Evolutionary conservation across 1,140 invertebrate genomes (phyloP).

Genomic region (Euschistus heros): DNA sequence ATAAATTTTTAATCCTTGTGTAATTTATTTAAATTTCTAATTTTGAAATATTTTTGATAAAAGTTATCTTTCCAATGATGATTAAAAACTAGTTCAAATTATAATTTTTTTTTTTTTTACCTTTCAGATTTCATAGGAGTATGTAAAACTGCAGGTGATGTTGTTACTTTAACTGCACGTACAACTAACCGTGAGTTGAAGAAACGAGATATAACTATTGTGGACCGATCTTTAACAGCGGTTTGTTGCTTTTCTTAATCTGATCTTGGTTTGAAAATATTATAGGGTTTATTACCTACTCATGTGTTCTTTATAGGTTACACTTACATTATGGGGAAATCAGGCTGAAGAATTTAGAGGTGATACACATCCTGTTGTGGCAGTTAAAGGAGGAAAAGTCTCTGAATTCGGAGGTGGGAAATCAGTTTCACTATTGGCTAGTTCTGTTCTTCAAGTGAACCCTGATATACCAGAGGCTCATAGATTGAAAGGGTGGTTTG

Average conservation of each 20-base stretch:
- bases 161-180: slow-evolving; percentile 58
- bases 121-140: slow-evolving; percentile 82
- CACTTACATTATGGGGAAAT: slow-evolving; percentile 62
- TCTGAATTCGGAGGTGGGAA: slow-evolving; percentile 63
- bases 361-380: slow-evolving; percentile 62
- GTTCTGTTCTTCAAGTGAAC: slow-evolving; percentile 61
- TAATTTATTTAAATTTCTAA: not conserved
- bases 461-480: slow-evolving; percentile 83
- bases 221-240: slow-evolving; percentile 71
- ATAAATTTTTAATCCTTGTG: too few relatives aligned
- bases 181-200: slow-evolving; percentile 70
- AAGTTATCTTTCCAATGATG: slow-evolving; percentile 19
- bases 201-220: slow-evolving; percentile 79
- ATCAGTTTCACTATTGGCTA: slow-evolving; percentile 45
- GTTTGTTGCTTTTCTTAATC: slow-evolving; percentile 41
- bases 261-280: not conserved
- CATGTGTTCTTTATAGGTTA: slow-evolving; percentile 38
- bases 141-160: slow-evolving; percentile 61
- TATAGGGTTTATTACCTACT: too few relatives aligned
- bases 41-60: slow-evolving; percentile 22
- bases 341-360: slow-evolving; percentile 78
- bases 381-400: slow-evolving; percentile 65
- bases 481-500: slow-evolving; percentile 80
- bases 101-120: slow-evolving; percentile 18
- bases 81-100: not conserved